These are phyloP conservation scores for Rhabditoides inermis DNA, from an alignment of 2,888 invertebrate species.

Conservation along the genomic window DNA sequence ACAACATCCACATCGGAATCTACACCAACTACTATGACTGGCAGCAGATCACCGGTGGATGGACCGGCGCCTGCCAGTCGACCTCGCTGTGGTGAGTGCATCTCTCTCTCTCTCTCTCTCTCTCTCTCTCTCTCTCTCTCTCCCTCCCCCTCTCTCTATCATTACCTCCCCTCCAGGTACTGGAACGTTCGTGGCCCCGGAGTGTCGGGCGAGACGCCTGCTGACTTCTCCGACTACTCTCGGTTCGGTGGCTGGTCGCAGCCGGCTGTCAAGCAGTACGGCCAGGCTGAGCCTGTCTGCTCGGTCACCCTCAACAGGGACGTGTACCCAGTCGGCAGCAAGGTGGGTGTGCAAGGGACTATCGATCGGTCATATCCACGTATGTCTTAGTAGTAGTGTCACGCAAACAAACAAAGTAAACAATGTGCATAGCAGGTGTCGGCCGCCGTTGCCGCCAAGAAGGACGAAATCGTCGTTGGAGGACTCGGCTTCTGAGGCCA, in stretches of 20 bases:
- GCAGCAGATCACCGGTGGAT: constrained; percentile 27
- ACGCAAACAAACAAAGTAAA: too few species aligned
- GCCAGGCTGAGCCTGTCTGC: constrained; percentile 27
- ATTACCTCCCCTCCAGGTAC: constrained; percentile 17
- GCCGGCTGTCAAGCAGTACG: constrained; percentile 30
- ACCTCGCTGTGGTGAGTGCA: constrained; percentile 5
- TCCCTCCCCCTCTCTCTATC: neutral
- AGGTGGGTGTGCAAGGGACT: too few species aligned
- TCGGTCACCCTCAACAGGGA: constrained; percentile 18
- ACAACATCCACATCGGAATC: constrained; percentile 23
- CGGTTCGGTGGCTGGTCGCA: constrained; percentile 26
- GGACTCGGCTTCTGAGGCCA: too few species aligned
- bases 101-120: neutral
- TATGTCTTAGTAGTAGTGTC: too few species aligned
- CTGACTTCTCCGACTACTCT: constrained; percentile 27
- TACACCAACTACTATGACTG: constrained; percentile 33
- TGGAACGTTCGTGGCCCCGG: constrained; percentile 28
- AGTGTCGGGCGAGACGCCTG: constrained; percentile 21
- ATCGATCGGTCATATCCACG: too few species aligned
- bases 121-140: too few species aligned
- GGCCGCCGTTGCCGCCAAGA: too few species aligned
- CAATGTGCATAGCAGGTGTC: too few species aligned
- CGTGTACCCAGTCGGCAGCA: too few species aligned
- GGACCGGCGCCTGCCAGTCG: constrained; percentile 10
- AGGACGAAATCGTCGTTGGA: too few species aligned